These are phyloP conservation scores for Athalia circularis DNA, from an alignment of 2,888 invertebrate genomes.

Conservation along the genomic window DNA sequence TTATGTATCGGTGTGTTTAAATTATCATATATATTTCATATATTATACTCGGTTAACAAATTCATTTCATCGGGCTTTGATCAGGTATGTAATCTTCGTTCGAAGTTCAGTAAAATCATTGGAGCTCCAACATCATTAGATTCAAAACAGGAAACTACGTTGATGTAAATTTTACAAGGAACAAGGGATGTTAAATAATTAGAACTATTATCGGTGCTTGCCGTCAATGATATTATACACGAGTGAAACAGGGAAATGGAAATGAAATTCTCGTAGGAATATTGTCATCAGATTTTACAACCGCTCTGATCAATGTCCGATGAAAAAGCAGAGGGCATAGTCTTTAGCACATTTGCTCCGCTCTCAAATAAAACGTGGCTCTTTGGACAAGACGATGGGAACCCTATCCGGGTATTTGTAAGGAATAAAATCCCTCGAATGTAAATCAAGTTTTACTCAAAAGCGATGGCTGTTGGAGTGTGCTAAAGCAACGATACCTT, in stretches of 20 bases:
- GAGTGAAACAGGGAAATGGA: neutral
- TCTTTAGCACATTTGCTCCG: slow-evolving; percentile 15
- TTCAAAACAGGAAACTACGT: too few relatives aligned
- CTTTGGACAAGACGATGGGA: neutral
- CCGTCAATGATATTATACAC: neutral
- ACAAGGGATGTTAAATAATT: too few relatives aligned
- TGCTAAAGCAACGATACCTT: slow-evolving; percentile 18
- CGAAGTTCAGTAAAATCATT: neutral
- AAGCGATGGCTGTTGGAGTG: slow-evolving; percentile 41
- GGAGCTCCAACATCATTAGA: neutral
- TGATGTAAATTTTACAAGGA: too few relatives aligned
- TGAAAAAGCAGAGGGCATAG: slow-evolving; percentile 22
- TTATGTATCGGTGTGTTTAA: slow-evolving; percentile 51
- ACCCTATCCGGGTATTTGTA: neutral
- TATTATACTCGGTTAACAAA: slow-evolving; percentile 52
- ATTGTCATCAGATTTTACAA: neutral
- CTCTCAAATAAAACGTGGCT: slow-evolving; percentile 18
- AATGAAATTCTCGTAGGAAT: neutral
- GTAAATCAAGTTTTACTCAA: neutral
- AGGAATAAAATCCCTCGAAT: neutral
- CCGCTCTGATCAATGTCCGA: slow-evolving; percentile 30
- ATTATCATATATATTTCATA: slow-evolving; percentile 51
- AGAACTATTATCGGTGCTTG: too few relatives aligned
- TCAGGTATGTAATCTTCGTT: slow-evolving; percentile 41
- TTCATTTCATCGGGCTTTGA: slow-evolving; percentile 53